phyloP scores from a whole-genome alignment of 2,888 invertebrate genomes.

The Cheilosia urbana region DNA sequence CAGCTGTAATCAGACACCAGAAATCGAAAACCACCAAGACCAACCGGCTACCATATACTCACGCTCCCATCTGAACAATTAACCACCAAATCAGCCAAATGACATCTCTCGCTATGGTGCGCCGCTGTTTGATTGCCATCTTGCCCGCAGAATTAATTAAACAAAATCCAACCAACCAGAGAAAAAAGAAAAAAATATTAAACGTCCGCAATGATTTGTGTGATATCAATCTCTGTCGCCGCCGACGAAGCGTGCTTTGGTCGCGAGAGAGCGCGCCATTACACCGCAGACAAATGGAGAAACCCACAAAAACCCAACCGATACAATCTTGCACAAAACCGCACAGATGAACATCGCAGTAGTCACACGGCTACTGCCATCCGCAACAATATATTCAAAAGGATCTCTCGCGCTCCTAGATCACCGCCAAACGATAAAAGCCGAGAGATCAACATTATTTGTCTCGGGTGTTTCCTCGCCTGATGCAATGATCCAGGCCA shows the following conservation, averaged over 20 bases:
- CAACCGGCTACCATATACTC: constrained; percentile 35
- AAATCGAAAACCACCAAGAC: constrained; percentile 68
- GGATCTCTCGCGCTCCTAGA: constrained; percentile 69
- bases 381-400: constrained; percentile 65
- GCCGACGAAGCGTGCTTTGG: constrained; percentile 59
- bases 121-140: constrained; percentile 23
- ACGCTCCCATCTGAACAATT: constrained; percentile 44
- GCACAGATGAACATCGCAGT: constrained; percentile 69
- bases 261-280: constrained; percentile 52
- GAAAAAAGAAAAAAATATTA: constrained; percentile 53
- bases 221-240: constrained; percentile 70
- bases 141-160: constrained; percentile 72
- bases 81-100: constrained; percentile 67
- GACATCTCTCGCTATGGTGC: constrained; percentile 40
- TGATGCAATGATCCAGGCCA: constrained; percentile 62
- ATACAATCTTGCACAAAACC: constrained; percentile 74
- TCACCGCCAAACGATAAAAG: constrained; percentile 69
- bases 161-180: constrained; percentile 41
- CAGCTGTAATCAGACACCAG: constrained; percentile 64
- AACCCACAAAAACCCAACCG: constrained; percentile 49
- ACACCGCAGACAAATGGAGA: constrained; percentile 60
- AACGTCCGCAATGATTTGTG: constrained; percentile 73
- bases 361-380: constrained; percentile 51
- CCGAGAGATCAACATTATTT: constrained; percentile 68
- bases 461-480: constrained; percentile 59